Conservation (phyloP, 64 coral and sea anemone genomes). For the Porites lutea region DNA sequence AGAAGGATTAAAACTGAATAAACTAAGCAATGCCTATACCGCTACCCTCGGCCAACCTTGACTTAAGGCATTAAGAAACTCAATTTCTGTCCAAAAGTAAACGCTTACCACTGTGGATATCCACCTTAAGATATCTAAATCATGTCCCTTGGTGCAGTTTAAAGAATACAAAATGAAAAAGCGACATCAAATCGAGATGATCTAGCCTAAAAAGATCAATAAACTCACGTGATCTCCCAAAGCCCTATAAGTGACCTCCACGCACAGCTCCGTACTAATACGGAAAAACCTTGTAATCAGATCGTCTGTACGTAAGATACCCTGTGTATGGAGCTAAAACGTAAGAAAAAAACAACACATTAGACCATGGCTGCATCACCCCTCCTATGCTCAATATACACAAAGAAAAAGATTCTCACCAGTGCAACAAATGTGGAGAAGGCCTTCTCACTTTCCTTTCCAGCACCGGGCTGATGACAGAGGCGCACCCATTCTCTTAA, state of each 20-base stretch:
- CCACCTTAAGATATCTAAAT: too few species aligned
- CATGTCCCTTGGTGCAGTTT: too few species aligned
- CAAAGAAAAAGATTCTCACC: slow-evolving; percentile 54
- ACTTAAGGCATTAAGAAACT: too few species aligned
- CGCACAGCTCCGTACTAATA: slow-evolving; percentile 95
- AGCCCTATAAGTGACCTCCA: slow-evolving; percentile 91
- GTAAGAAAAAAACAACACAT: neutral
- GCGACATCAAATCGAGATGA: neutral
- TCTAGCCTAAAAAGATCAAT: neutral
- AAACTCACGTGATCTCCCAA: slow-evolving; percentile 91
- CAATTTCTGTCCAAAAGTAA: too few species aligned
- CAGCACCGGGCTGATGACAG: slow-evolving; percentile 96
- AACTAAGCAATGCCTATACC: too few species aligned
- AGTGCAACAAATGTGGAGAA: slow-evolving; percentile 96
- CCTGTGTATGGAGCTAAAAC: slow-evolving; percentile 94
- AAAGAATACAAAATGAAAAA: neutral
- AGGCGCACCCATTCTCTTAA: slow-evolving; percentile 97
- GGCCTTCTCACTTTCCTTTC: slow-evolving; percentile 98
- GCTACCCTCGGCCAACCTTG: too few species aligned
- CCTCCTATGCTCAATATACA: too few species aligned
- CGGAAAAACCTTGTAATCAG: slow-evolving; percentile 99
- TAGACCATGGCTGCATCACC: neutral
- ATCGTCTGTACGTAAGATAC: slow-evolving; percentile 97
- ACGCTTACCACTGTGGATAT: too few species aligned
- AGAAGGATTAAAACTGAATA: too few species aligned